Base-by-base conservation (phyloP, 2,888 invertebrate species). In the Aspidiotus rigidus region DNA sequence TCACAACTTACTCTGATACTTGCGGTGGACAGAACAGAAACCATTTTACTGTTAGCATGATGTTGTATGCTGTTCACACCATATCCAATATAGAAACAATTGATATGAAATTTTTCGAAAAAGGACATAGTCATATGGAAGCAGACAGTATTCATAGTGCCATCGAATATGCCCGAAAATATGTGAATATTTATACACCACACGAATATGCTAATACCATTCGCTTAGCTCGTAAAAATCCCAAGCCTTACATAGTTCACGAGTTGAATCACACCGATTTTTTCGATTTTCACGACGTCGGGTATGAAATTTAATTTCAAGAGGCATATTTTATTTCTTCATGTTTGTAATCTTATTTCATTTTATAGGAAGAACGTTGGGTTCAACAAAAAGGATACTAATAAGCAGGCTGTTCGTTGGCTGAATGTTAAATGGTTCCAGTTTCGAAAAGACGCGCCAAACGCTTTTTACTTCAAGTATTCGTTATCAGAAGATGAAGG, bases 31-130 rank as follows among this genome's bases (percentile, higher is more conserved):
- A 70, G 59, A 70, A 70, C 49, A 40, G 70, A 1, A 71, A 71
- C 44, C 70, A 70, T 54, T 59, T 53, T 61, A 41, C 70, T 44
- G 54, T 53, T 1, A 56, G 72, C 7, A 71, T 72, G 13, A 64
- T 74, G 71, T 49, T 74, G 10, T 73, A 62, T 70, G 71, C 73
- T 40, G 73, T 73, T 3, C 71, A 74, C 54, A 72, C 60, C 9
- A 71, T 66, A 55, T 57, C 69, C 15, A 71, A 70, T 62, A 39
- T 74, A 13, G 39, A 72, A 42, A 69, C 63, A 17, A 69, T 74
- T n/a, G 73, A 74, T 64, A 64, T 73, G 13, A 74, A 75, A 63
- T 73, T 70, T 62, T 73, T 73, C 72, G 73, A 74, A 69, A 70
- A 71, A 40, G 73, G 73, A 9, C 73, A 74, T 64, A 71, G 70